phyloP scores from a whole-genome alignment of 1,140 invertebrate genomes.

The Atta colombica region DNA sequence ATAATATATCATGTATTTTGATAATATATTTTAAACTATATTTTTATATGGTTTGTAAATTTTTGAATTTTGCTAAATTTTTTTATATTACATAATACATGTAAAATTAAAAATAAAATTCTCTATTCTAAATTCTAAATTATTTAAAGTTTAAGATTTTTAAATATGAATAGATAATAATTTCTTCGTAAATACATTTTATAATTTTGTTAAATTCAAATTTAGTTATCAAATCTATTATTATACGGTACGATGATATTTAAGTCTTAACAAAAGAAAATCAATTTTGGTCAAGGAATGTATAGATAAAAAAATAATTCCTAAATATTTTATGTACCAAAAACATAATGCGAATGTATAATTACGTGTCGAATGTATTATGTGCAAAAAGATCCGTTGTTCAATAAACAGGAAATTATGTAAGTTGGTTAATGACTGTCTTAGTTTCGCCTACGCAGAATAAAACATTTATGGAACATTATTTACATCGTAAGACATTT shows the following conservation, averaged over 20 bases:
- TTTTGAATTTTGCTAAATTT: neutral
- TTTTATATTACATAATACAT: neutral
- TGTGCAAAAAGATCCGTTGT: neutral
- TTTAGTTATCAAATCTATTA: neutral
- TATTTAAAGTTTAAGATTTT: neutral
- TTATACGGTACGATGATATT: neutral
- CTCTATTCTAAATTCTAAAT: neutral
- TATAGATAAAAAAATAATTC: neutral
- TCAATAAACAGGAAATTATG: conserved; percentile 33
- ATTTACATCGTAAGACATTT: neutral
- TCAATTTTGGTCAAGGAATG: neutral
- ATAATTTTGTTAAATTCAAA: neutral
- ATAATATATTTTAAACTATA: neutral
- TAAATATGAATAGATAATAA: neutral
- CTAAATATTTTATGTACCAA: neutral
- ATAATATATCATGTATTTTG: neutral
- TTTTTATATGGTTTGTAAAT: neutral
- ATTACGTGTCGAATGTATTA: conserved; percentile 11
- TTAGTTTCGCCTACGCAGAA: conserved; percentile 14
- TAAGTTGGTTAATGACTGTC: conserved; percentile 19
- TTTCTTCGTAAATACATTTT: neutral
- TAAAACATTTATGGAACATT: neutral
- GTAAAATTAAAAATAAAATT: neutral
- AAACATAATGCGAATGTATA: neutral
- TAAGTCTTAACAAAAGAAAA: neutral